Evolutionary conservation across 2,113 vertebrate species (phyloP).

Genomic region (Triplophysa siluroides): DNA sequence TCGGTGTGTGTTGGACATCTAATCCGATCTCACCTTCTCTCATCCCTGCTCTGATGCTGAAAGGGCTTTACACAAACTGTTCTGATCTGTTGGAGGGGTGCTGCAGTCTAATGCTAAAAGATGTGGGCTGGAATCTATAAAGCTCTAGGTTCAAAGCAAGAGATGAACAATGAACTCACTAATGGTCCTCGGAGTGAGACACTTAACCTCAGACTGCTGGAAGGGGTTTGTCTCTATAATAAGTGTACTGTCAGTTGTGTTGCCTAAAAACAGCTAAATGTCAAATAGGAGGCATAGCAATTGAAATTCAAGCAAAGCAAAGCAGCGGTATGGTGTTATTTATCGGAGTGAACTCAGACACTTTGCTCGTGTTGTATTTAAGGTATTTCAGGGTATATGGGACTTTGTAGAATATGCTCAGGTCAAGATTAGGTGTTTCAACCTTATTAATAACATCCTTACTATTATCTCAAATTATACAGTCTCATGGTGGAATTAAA

Average conservation of each 20-base stretch:
- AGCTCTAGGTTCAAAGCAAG: background rate
- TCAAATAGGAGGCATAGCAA: background rate
- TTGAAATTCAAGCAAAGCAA: background rate
- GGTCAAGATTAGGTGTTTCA: too few relatives aligned
- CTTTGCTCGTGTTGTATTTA: background rate
- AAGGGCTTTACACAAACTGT: conserved; percentile 15
- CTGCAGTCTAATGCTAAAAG: background rate
- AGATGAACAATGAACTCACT: too few relatives aligned
- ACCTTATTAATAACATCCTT: background rate
- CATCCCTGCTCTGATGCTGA: conserved; percentile 30
- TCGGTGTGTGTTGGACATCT: conserved; percentile 44
- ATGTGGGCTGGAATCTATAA: background rate
- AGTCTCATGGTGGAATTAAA: too few relatives aligned
- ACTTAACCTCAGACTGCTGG: background rate
- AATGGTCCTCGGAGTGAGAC: background rate
- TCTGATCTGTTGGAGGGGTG: conserved; percentile 12
- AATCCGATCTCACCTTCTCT: conserved; percentile 56
- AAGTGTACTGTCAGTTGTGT: background rate
- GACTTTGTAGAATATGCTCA: too few relatives aligned
- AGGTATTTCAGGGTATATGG: too few relatives aligned
- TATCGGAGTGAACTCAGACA: background rate
- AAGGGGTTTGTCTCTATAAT: background rate
- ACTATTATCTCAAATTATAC: background rate
- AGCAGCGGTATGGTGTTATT: background rate
- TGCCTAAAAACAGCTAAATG: conserved; percentile 5